phyloP scores from a whole-genome alignment of 2,113 vertebrate genomes.

The Barnardius zonarius region DNA sequence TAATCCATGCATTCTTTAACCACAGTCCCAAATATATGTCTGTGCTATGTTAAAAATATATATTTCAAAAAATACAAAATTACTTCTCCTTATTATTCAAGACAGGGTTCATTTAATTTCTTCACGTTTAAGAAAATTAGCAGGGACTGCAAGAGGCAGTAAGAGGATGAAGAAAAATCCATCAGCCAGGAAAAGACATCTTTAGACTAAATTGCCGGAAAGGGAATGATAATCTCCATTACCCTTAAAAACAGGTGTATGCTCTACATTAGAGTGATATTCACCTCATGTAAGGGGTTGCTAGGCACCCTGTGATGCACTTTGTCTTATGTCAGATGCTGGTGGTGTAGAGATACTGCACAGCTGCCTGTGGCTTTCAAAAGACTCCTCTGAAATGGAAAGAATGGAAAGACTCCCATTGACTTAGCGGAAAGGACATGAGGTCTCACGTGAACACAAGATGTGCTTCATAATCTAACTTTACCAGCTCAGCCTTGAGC shows the following conservation, averaged over 20 bases:
- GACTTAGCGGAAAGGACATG: not conserved
- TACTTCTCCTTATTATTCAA: not conserved
- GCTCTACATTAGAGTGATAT: not conserved
- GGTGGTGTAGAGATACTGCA: not conserved
- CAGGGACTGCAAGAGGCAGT: not conserved
- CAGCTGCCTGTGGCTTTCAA: not conserved
- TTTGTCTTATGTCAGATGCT: not conserved
- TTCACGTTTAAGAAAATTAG: not conserved
- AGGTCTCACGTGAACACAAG: not conserved
- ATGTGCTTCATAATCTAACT: not conserved
- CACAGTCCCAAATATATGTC: not conserved
- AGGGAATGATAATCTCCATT: not conserved
- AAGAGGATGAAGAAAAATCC: not conserved
- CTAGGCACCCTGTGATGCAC: not conserved
- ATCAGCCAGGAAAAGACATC: fast-evolving
- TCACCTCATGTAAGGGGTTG: not conserved
- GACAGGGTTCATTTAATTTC: not conserved
- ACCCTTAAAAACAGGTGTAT: not conserved
- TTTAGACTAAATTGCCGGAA: not conserved
- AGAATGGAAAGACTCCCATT: not conserved
- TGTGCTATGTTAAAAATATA: not conserved
- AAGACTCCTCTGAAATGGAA: not conserved
- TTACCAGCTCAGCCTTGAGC: not conserved
- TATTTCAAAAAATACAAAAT: not conserved
- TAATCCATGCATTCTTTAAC: not conserved